A percentile compares a stretch with the other conserved stretches of the same genome.
phyloP scores from a whole-genome alignment of 2,113 vertebrate species.

The Toxostoma redivivum region DNA sequence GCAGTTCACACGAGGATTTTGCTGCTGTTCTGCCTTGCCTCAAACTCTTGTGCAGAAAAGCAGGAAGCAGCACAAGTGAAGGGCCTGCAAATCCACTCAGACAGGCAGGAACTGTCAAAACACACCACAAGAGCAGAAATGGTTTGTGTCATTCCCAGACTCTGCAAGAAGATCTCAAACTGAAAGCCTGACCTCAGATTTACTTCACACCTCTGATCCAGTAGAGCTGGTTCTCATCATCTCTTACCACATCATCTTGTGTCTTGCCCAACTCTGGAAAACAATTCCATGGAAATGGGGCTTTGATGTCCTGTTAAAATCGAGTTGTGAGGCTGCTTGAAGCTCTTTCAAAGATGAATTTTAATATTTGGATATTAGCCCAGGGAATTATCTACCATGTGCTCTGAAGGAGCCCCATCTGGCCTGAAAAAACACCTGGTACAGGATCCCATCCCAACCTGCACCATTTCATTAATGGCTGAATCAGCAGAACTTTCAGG shows the following conservation, averaged over 20 bases:
- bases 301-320: background rate
- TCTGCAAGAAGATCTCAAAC: background rate
- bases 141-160: background rate
- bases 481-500: background rate
- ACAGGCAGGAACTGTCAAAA: background rate
- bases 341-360: background rate
- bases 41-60: background rate
- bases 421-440: background rate
- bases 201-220: conserved; percentile 2
- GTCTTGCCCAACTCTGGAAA: conserved; percentile 22
- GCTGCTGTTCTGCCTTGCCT: background rate
- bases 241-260: background rate
- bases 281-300: background rate
- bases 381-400: background rate
- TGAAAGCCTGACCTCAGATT: background rate
- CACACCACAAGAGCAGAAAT: background rate
- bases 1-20: background rate
- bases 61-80: background rate
- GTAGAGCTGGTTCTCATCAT: background rate
- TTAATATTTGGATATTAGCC: background rate
- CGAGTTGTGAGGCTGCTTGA: background rate
- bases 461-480: background rate
- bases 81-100: background rate
- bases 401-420: background rate
- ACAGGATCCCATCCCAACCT: background rate